These are phyloP conservation scores for Chloroceryle amazona DNA, from an alignment of 2,797 vertebrate species.

Conservation along the genomic window DNA sequence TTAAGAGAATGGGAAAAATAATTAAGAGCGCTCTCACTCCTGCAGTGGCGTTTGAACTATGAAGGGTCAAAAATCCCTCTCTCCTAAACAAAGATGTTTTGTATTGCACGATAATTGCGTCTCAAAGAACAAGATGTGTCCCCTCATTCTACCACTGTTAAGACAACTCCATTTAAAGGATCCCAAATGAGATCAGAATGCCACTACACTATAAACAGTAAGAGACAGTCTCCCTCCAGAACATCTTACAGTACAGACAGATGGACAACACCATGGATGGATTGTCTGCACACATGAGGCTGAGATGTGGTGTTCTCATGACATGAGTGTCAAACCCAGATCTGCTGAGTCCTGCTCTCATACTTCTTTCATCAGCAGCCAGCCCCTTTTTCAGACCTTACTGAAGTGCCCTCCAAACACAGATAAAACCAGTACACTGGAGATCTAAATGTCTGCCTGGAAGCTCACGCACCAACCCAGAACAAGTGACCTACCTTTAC, in stretches of 20 bases:
- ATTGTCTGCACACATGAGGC: too few relatives aligned
- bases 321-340: background rate
- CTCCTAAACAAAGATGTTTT: background rate
- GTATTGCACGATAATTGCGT: background rate
- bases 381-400: background rate
- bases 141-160: background rate
- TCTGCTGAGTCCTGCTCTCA: background rate
- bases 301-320: background rate
- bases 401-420: background rate
- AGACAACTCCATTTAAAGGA: background rate
- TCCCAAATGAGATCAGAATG: background rate
- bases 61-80: background rate
- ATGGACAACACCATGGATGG: too few relatives aligned
- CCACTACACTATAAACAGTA: background rate
- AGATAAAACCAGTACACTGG: background rate
- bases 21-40: background rate
- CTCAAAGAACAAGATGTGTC: background rate
- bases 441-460: background rate
- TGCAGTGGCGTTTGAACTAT: background rate
- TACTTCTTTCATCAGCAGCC: background rate
- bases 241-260: background rate
- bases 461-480: rapidly evolving
- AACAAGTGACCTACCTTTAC: constrained; percentile 88
- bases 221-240: background rate
- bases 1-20: background rate